A percentile compares a stretch with the other conserved stretches of the same genome.
These are phyloP conservation scores for Carollia perspicillata DNA, from an alignment of 2,113 vertebrate genomes.

Conservation along the genomic window DNA sequence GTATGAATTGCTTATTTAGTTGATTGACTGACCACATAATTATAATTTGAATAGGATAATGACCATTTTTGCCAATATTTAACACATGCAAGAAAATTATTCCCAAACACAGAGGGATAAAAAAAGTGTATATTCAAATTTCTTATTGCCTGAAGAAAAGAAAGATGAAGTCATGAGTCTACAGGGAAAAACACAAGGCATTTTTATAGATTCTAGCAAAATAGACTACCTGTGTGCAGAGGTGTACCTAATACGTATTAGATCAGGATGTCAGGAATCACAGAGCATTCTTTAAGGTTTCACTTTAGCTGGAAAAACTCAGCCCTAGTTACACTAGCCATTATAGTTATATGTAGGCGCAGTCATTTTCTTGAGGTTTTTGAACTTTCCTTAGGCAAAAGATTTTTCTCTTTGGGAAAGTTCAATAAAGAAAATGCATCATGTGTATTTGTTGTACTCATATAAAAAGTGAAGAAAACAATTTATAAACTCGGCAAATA, in stretches of 20 bases:
- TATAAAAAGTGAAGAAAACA: not conserved
- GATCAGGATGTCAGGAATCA: not conserved
- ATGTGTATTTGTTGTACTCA: not conserved
- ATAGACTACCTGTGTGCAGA: not conserved
- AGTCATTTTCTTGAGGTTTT: not conserved
- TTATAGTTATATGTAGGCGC: not conserved
- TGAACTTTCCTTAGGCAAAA: not conserved
- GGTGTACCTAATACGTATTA: not conserved
- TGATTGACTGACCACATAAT: not conserved
- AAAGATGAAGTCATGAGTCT: not conserved
- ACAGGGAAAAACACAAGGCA: not conserved
- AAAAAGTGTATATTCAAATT: not conserved
- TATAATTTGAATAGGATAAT: not conserved
- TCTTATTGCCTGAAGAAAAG: not conserved
- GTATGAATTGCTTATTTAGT: not conserved
- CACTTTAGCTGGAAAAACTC: not conserved
- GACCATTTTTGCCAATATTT: not conserved
- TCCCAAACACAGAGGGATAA: not conserved
- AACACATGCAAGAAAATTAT: conserved; percentile 6
- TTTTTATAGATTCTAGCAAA: conserved; percentile 30
- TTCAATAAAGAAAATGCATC: not conserved
- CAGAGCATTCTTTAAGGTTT: not conserved
- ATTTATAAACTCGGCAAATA: too few relatives aligned
- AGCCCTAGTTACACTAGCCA: not conserved
- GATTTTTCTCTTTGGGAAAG: not conserved